A percentile compares a stretch with the other conserved stretches of the same genome.
These are phyloP conservation scores for Drosophila chauvacae DNA, from an alignment of 1,140 invertebrate genomes.

Conservation along the genomic window DNA sequence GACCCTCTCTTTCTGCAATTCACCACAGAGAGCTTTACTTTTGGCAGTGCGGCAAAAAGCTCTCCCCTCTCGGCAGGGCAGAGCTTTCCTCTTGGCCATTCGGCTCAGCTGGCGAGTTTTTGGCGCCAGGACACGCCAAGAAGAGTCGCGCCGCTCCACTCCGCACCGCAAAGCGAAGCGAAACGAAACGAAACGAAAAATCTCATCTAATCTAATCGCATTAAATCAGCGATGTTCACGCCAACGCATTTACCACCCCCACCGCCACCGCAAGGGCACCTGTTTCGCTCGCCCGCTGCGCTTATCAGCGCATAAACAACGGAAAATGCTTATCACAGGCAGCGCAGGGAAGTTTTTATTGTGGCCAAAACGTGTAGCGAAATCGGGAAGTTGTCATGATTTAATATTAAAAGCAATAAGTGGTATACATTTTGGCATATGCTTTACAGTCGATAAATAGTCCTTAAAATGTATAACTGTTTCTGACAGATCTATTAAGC, in stretches of 20 bases:
- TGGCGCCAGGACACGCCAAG: slow-evolving; percentile 55
- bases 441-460: too few relatives aligned
- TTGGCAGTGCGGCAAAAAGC: slow-evolving; percentile 47
- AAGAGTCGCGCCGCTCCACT: background rate
- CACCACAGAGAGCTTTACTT: slow-evolving; percentile 62
- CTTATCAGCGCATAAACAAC: slow-evolving; percentile 42
- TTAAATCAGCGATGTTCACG: slow-evolving; percentile 58
- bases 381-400: background rate
- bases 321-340: slow-evolving; percentile 33
- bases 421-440: background rate
- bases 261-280: background rate
- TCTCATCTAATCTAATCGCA: slow-evolving; percentile 73
- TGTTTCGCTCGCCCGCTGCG: slow-evolving; percentile 10
- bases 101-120: slow-evolving; percentile 46
- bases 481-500: too few relatives aligned
- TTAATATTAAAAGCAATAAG: background rate
- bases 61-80: slow-evolving; percentile 3
- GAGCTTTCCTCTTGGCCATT: slow-evolving; percentile 46
- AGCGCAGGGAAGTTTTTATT: slow-evolving; percentile 17
- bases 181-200: slow-evolving; percentile 42
- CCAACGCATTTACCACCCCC: slow-evolving; percentile 6
- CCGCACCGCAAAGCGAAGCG: background rate
- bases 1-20: slow-evolving; percentile 17
- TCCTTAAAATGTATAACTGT: background rate
- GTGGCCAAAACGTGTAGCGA: background rate